Base-by-base conservation (phyloP, 2,797 vertebrate genomes). In the Telmatherina bonti region DNA sequence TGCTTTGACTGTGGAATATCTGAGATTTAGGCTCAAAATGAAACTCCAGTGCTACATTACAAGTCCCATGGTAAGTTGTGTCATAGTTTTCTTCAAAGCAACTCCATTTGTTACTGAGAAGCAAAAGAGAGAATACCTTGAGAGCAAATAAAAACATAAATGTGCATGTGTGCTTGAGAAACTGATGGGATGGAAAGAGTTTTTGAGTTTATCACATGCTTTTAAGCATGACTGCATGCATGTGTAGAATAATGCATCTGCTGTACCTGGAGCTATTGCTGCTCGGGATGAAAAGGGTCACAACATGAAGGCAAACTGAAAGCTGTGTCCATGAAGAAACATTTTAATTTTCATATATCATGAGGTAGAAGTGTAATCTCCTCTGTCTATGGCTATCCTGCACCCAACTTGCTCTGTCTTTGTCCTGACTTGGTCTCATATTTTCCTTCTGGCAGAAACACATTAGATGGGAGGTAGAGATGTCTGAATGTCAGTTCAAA, bases 261-360 rank as follows among this genome's bases (percentile, higher is more conserved):
- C 65, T 56, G 54, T 72, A 86, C 81, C 85, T 84, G 70, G 76
- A 73, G 73, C 77, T 74, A 62, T 49, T 18, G 5, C 57, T 59
- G 64, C 67, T 80, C 67, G 67, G 70, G 74, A 81, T 76, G 75
- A 62, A 67, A 84, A 41, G 33, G 54, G 53, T 76, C 64, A 22
- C 74, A 83, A 78, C 57, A 54, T 76, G 79, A 61, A 45, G 74
- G 74, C 65, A 68, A 85, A 83, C 87, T 84, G 70, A 85, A 92
- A 89, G 70, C 79, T 69, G 75, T 89, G 72, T 82, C 80, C 78
- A 65, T 86, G 82, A 88, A 88, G 82, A 85, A 82, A 85, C 80
- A 70, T 83, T 89, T 88, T 84, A 84, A 91, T 92, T 92, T 93
- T 86, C 81, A 86, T 41, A 76, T 86, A 67, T 85, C 79, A 79